Conservation (phyloP, 2,113 vertebrate species). For the Tupaia tana region DNA sequence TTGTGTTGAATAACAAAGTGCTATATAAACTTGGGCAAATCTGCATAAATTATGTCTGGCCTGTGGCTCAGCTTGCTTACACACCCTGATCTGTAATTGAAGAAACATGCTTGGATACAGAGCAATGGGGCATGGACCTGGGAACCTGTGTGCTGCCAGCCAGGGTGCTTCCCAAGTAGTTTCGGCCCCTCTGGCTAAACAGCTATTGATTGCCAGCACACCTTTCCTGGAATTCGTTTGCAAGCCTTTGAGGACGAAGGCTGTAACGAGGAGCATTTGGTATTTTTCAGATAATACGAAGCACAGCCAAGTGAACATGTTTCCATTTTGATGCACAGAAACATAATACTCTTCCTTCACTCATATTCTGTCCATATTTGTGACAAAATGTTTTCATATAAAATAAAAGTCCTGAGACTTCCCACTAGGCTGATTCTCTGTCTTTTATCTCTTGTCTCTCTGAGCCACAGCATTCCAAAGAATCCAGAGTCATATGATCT, state of each 20-base stretch:
- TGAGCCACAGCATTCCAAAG: conserved; percentile 78
- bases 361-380: conserved; percentile 77
- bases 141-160: background rate
- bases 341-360: conserved; percentile 72
- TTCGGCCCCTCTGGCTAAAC: background rate
- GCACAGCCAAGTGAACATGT: conserved; percentile 20
- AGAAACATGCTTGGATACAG: conserved; percentile 71
- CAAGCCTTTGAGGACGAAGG: conserved; percentile 45
- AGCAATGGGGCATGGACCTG: conserved; percentile 26
- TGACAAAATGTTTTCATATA: conserved; percentile 73
- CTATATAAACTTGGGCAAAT: conserved; percentile 80
- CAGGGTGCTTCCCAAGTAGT: conserved; percentile 68
- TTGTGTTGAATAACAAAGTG: conserved; percentile 82
- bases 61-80: conserved; percentile 60
- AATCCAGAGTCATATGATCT: conserved; percentile 79
- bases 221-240: conserved; percentile 58
- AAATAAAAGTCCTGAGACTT: conserved; percentile 76
- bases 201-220: background rate
- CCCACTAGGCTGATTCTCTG: conserved; percentile 63
- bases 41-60: conserved; percentile 80
- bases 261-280: conserved; percentile 7
- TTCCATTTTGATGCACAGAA: conserved; percentile 67
- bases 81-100: conserved; percentile 66
- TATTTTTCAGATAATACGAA: conserved; percentile 67
- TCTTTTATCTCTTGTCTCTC: conserved; percentile 81